phyloP scores from a whole-genome alignment of 2,797 vertebrate genomes.

The Microctenopoma lineatum region DNA sequence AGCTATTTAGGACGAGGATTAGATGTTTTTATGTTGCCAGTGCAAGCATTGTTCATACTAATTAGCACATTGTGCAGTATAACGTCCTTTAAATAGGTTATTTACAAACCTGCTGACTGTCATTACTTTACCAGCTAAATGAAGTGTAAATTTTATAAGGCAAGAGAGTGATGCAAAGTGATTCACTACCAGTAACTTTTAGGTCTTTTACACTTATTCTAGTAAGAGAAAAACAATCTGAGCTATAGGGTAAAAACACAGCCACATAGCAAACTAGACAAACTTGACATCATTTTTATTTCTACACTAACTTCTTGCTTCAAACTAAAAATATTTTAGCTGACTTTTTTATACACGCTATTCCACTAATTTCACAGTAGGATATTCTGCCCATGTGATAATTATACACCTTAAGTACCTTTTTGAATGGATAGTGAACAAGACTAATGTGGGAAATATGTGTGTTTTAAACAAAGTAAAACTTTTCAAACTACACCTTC shows the following conservation, averaged over 20 bases:
- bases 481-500: not conserved
- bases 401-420: not conserved
- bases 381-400: not conserved
- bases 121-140: slow-evolving; percentile 55
- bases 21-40: slow-evolving; percentile 44
- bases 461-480: not conserved
- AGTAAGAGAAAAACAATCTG: slow-evolving; percentile 12
- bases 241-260: slow-evolving; percentile 4
- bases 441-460: not conserved
- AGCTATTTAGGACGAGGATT: slow-evolving; percentile 53
- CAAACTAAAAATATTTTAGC: slow-evolving; percentile 9
- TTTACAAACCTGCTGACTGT: slow-evolving; percentile 62
- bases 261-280: slow-evolving; percentile 4
- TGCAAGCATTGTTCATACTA: slow-evolving; percentile 56
- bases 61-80: slow-evolving; percentile 63
- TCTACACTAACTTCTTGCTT: slow-evolving; percentile 15
- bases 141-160: slow-evolving; percentile 44
- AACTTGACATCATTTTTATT: slow-evolving; percentile 17
- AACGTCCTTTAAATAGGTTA: slow-evolving; percentile 64
- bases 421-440: not conserved
- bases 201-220: slow-evolving; percentile 26
- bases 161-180: slow-evolving; percentile 32
- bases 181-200: slow-evolving; percentile 21
- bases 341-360: not conserved
- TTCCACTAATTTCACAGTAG: not conserved